Evolutionary conservation across 2,888 invertebrate genomes (phyloP).

Genomic region (Adelognathus sp.): DNA sequence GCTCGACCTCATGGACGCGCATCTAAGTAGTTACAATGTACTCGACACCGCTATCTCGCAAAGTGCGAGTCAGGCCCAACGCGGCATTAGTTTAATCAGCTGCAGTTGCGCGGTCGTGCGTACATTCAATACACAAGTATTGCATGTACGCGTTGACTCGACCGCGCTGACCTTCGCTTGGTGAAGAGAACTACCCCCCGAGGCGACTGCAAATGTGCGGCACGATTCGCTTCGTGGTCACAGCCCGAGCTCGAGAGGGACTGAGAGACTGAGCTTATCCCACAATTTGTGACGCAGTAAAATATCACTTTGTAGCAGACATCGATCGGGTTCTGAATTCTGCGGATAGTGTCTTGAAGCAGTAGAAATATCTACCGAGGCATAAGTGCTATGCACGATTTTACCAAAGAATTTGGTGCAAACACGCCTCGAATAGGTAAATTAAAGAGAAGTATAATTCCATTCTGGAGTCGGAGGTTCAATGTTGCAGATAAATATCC

Average conservation of each 20-base stretch:
- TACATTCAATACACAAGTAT: slow-evolving; percentile 10
- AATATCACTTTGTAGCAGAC: not conserved
- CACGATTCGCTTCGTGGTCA: not conserved
- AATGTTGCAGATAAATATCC: too few species aligned
- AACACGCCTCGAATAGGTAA: too few species aligned
- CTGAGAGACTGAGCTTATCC: too few species aligned
- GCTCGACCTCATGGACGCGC: slow-evolving; percentile 9
- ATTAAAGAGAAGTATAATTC: too few species aligned
- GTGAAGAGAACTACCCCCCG: slow-evolving; percentile 24
- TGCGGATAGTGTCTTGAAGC: too few species aligned
- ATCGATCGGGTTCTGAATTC: not conserved
- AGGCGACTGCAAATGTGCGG: slow-evolving; percentile 21
- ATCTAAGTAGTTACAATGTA: slow-evolving; percentile 53
- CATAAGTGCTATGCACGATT: too few species aligned
- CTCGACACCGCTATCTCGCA: slow-evolving; percentile 53
- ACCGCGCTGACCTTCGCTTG: not conserved
- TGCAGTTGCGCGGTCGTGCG: slow-evolving; percentile 48
- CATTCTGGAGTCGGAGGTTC: too few species aligned
- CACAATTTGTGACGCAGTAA: not conserved
- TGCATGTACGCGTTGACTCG: not conserved
- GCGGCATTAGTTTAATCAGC: slow-evolving; percentile 65
- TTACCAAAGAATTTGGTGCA: too few species aligned
- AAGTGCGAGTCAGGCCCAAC: slow-evolving; percentile 43
- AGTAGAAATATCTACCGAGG: too few species aligned
- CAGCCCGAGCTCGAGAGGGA: not conserved